Conservation (phyloP, 1,140 invertebrate genomes). For the Chelonus insularis region DNA sequence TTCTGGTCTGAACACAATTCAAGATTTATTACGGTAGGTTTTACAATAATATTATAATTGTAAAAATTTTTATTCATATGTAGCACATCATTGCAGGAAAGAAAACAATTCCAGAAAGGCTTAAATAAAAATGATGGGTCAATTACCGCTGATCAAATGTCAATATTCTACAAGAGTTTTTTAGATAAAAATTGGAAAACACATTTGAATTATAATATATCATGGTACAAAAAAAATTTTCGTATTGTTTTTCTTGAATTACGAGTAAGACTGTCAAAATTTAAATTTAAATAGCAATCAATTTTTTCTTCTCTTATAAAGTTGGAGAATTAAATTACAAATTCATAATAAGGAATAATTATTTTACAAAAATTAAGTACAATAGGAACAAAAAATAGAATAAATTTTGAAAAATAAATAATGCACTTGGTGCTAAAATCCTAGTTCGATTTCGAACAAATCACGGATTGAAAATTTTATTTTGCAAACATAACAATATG, state of each 20-base stretch:
- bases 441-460: no score
- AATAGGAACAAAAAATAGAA: no score
- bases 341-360: no score
- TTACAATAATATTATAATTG: not conserved
- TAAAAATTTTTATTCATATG: not conserved
- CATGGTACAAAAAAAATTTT: conserved; percentile 76
- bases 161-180: conserved; percentile 82
- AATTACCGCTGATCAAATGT: conserved; percentile 79
- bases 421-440: no score
- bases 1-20: conserved; percentile 81
- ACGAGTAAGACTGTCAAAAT: conserved; percentile 62
- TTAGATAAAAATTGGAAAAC: conserved; percentile 75
- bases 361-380: no score
- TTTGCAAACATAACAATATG: no score
- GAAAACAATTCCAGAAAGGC: conserved; percentile 66
- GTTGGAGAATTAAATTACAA: no score
- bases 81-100: conserved; percentile 68
- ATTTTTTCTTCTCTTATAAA: no score
- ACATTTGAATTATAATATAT: conserved; percentile 72
- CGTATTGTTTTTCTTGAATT: conserved; percentile 65
- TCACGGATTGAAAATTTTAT: no score
- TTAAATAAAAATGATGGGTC: conserved; percentile 56
- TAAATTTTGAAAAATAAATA: no score
- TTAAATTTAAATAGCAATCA: conserved; percentile 53
- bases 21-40: conserved; percentile 65